Percentiles rank a stretch among this genome's conserved stretches.
Evolutionary conservation across 2,888 invertebrate species (phyloP).

Genomic region (Phytoseiulus persimilis): DNA sequence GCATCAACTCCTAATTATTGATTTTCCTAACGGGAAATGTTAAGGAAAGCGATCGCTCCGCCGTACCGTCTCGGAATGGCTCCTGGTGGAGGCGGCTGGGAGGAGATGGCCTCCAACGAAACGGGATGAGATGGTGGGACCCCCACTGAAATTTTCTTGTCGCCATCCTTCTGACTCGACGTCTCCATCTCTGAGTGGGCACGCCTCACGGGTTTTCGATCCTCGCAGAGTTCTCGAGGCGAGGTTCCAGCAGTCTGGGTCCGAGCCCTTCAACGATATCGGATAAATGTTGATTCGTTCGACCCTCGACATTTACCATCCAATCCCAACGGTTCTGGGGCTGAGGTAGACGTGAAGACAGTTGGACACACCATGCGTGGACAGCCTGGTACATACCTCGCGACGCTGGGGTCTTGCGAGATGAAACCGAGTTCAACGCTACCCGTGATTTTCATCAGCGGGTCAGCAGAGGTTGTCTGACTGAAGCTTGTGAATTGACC

Average conservation of each 20-base stretch:
- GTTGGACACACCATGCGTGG: too few relatives aligned
- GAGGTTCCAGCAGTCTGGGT: background rate
- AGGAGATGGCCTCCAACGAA: conserved; percentile 46
- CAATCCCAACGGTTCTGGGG: too few relatives aligned
- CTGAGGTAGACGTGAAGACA: too few relatives aligned
- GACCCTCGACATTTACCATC: too few relatives aligned
- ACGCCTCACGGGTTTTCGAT: conserved; percentile 47
- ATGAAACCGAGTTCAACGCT: conserved; percentile 57
- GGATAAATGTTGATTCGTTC: background rate
- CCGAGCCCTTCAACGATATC: background rate
- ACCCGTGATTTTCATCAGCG: conserved; percentile 54
- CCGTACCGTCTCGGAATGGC: conserved; percentile 46
- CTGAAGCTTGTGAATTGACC: conserved; percentile 40
- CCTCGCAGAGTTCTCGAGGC: conserved; percentile 39
- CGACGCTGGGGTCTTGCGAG: conserved; percentile 45
- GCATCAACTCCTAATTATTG: background rate
- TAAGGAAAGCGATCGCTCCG: background rate
- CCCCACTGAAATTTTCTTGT: conserved; percentile 41
- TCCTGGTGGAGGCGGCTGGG: conserved; percentile 40
- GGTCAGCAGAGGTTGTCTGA: conserved; percentile 44
- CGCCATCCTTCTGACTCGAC: conserved; percentile 43
- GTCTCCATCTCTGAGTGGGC: conserved; percentile 50
- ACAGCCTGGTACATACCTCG: background rate
- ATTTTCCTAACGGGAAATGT: background rate
- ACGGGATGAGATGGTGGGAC: conserved; percentile 47